Percentiles rank a stretch among this genome's conserved stretches.
Conservation (phyloP, 2,888 invertebrate genomes). For the Stegana nigrithorax region DNA sequence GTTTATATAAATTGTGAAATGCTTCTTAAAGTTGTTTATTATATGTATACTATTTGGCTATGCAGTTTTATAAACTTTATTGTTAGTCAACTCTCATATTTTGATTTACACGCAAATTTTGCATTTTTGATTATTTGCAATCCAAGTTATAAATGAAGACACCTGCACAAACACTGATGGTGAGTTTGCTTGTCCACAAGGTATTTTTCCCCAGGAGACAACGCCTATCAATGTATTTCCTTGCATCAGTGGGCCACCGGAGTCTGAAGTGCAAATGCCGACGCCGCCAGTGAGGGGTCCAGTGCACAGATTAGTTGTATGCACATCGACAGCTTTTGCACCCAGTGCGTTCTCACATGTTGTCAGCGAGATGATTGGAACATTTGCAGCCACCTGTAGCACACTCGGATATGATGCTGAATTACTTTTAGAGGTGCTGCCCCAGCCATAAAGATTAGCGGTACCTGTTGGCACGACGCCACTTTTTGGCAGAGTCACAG, state of each 20-base stretch:
- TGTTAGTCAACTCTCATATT: too few relatives aligned
- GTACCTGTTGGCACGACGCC: constrained; percentile 48
- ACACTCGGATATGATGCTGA: constrained; percentile 47
- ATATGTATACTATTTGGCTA: too few relatives aligned
- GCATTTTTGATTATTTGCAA: constrained; percentile 52
- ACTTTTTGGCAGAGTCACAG: constrained; percentile 49
- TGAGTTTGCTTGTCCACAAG: constrained; percentile 66
- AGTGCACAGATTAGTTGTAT: constrained; percentile 60
- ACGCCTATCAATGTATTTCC: constrained; percentile 66
- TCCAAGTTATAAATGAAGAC: constrained; percentile 68
- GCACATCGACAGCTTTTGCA: constrained; percentile 47
- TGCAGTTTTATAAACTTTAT: too few relatives aligned
- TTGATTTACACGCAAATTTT: too few relatives aligned
- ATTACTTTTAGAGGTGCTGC: constrained; percentile 58
- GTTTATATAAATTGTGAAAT: too few relatives aligned
- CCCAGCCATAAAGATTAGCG: constrained; percentile 63
- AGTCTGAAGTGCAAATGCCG: constrained; percentile 63
- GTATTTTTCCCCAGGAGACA: constrained; percentile 70
- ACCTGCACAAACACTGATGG: constrained; percentile 70
- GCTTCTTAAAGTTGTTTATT: too few relatives aligned
- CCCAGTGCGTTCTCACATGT: constrained; percentile 55
- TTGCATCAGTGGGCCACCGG: constrained; percentile 63
- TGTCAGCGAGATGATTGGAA: constrained; percentile 51
- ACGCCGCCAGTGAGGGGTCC: constrained; percentile 60
- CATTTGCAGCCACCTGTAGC: constrained; percentile 55